Percentiles rank a stretch among this genome's conserved stretches.
These are phyloP conservation scores for Heliothis peltigera DNA, from an alignment of 2,888 invertebrate genomes.

Conservation along the genomic window DNA sequence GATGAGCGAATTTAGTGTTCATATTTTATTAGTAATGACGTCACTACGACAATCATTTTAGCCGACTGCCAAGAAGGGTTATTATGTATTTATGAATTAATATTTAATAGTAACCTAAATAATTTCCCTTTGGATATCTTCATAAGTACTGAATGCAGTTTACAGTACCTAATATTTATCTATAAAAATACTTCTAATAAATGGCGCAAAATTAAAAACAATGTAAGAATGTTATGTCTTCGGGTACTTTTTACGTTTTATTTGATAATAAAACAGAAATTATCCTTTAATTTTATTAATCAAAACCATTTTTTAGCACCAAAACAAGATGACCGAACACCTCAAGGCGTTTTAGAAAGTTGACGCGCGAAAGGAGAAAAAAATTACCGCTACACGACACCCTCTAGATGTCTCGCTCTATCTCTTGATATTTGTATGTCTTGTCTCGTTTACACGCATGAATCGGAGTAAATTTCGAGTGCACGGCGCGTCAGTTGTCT, in stretches of 20 bases:
- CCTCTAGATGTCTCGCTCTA: constrained; percentile 75
- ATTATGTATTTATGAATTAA: too few species aligned
- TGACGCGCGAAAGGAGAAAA: constrained; percentile 87
- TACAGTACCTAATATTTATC: too few species aligned
- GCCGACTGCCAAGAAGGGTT: background rate
- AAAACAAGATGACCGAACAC: constrained; percentile 75
- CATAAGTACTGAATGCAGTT: background rate
- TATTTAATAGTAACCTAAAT: too few species aligned
- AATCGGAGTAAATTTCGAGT: constrained; percentile 72
- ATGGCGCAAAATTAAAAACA: background rate
- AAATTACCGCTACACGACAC: constrained; percentile 87
- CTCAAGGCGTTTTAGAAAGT: constrained; percentile 87
- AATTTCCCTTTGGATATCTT: background rate
- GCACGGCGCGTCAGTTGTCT: constrained; percentile 78
- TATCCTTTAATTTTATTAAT: constrained; percentile 27
- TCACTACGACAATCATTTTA: constrained; percentile 4
- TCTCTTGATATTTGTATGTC: constrained; percentile 55
- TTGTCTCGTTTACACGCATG: constrained; percentile 74
- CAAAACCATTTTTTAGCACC: constrained; percentile 59
- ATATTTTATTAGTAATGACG: constrained; percentile 46
- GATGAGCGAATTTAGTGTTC: constrained; percentile 60
- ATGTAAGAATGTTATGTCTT: background rate
- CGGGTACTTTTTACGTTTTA: too few species aligned
- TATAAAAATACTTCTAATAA: too few species aligned
- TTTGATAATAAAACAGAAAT: background rate